These are phyloP conservation scores for Drosophila tripunctata DNA, from an alignment of 2,888 invertebrate species.

Conservation along the genomic window DNA sequence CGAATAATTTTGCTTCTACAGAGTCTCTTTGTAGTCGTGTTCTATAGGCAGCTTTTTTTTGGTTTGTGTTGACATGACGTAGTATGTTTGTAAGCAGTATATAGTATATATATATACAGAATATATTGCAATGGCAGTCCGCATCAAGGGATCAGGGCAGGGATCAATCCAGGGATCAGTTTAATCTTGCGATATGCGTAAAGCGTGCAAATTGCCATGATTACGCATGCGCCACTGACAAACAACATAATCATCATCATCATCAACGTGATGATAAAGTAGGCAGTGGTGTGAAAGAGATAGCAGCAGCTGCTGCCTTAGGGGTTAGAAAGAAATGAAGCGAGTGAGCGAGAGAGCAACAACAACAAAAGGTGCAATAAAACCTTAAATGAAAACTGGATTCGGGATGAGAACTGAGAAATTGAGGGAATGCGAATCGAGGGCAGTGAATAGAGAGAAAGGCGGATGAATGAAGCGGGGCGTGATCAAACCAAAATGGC, in stretches of 20 bases:
- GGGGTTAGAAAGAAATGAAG: background rate
- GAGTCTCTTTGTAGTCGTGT: background rate
- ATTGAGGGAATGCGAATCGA: background rate
- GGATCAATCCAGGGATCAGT: conserved; percentile 81
- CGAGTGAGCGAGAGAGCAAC: conserved; percentile 32
- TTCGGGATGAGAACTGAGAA: conserved; percentile 27
- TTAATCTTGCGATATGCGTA: conserved; percentile 82
- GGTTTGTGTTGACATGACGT: conserved; percentile 11
- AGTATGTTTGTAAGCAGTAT: conserved; percentile 2
- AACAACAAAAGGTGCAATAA: conserved; percentile 77
- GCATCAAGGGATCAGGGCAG: conserved; percentile 65
- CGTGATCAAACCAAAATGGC: conserved; percentile 72
- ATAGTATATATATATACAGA: too few relatives aligned
- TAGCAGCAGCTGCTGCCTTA: background rate
- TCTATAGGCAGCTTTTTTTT: background rate
- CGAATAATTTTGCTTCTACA: background rate
- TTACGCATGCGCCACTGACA: conserved; percentile 57
- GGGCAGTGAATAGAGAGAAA: background rate
- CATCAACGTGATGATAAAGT: conserved; percentile 5
- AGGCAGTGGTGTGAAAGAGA: conserved; percentile 1
- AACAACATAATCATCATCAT: conserved; percentile 8
- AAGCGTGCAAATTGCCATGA: conserved; percentile 78
- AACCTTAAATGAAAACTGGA: conserved; percentile 60
- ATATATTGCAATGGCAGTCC: conserved; percentile 21
- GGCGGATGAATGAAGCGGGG: conserved; percentile 65